Conservation (phyloP, 2,888 invertebrate genomes). For the Strigamia maritima region DNA sequence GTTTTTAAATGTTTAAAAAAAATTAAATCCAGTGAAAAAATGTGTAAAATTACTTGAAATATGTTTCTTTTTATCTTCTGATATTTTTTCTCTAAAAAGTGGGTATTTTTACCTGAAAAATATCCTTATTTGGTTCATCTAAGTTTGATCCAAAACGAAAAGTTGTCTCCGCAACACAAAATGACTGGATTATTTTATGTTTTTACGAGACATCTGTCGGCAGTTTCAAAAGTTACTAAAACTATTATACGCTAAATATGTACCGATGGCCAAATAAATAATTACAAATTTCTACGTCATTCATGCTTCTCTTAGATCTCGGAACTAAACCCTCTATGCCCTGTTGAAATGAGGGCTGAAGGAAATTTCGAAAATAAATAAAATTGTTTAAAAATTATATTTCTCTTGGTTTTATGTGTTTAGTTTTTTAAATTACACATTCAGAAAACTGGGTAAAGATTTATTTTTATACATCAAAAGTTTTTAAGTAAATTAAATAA, state of each 20-base stretch:
- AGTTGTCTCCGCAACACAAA: slow-evolving; percentile 20
- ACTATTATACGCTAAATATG: not conserved
- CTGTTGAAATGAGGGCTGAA: not conserved
- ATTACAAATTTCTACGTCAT: not conserved
- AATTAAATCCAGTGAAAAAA: slow-evolving; percentile 16
- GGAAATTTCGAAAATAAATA: slow-evolving; percentile 4
- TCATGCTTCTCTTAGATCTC: not conserved
- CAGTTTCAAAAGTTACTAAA: not conserved
- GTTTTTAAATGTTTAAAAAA: slow-evolving; percentile 19
- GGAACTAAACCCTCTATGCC: not conserved
- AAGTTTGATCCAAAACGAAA: slow-evolving; percentile 20
- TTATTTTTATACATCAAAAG: too few species aligned
- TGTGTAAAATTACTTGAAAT: slow-evolving; percentile 1
- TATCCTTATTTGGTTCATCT: slow-evolving; percentile 20
- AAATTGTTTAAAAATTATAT: not conserved
- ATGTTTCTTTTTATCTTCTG: not conserved
- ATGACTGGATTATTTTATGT: slow-evolving; percentile 12
- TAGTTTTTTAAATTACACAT: not conserved
- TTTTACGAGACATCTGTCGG: not conserved
- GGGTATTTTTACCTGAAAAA: slow-evolving; percentile 4
- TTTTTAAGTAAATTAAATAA: too few species aligned
- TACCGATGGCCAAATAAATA: not conserved
- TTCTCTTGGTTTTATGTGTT: not conserved
- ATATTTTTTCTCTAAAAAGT: not conserved
- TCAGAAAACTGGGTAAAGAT: too few species aligned